Evolutionary conservation across 2,797 vertebrate genomes (phyloP), one percentile per base, ranked within the genome.

Genomic region (Malurus splendens): DNA sequence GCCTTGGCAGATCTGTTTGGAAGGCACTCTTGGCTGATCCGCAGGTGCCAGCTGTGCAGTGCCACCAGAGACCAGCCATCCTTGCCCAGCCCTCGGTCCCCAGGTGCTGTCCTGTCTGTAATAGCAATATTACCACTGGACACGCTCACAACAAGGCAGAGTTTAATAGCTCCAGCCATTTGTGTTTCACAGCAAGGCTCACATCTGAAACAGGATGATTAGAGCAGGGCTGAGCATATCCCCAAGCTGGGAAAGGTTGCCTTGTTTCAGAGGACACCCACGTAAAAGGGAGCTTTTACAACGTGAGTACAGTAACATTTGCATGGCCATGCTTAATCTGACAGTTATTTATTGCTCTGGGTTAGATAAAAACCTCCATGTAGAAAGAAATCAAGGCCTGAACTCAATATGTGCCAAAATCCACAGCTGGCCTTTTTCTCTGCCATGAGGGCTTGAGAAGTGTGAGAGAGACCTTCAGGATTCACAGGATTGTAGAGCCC

Each of bases 351-450:
- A 96, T 96, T 94, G 89, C 73, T 1, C 67, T 79, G 90, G 83
- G 80, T 90, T 94, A 93, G 87, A 95, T 84, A 93, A 94, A 94
- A 96, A 90, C 55, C 71, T 90, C 92, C 42, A 42, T 52, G 62
- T 70, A 93, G 91, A 95, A 95, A 95, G 64, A 76, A 96, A 87
- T 73, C 1, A 2, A 48, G 87, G 77, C 47, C 76, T 90, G 91
- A 94, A 86, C 72, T 91, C 87, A 90, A 1, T 71, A 78, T 71
- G 91, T 96, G 94, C 94, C 94, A 95, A 95, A 94, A 95, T 90
- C 84, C 94, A 95, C 96, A 96, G 96, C 95, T 96, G 94, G 94
- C 68, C 83, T 55, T 94, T 96, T 94, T 96, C 91, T 94, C 86
- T 90, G 83, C 70, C 64, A 42, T 55, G 17, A 2, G 3, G 66